These are phyloP conservation scores for Hippocampus abdominalis DNA, from an alignment of 2,113 vertebrate genomes.

Conservation along the genomic window DNA sequence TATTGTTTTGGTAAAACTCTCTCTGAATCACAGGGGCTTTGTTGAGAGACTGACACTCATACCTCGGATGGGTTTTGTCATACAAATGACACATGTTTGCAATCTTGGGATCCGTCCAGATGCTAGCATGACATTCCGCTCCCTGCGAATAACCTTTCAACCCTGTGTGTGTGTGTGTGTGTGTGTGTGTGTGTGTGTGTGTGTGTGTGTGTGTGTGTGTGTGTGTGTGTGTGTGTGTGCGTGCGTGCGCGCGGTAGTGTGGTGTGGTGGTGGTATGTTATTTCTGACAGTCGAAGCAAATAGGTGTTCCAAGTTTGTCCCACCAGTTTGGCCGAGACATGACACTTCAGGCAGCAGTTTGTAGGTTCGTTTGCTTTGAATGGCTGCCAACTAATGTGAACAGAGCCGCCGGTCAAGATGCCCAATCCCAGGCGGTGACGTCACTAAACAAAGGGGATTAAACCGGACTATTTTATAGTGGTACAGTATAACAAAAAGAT, in stretches of 20 bases:
- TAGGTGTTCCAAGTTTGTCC: not conserved
- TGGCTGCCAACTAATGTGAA: not conserved
- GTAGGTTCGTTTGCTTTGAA: not conserved
- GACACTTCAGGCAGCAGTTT: not conserved
- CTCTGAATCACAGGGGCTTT: not conserved
- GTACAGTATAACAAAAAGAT: not conserved
- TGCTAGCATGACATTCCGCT: constrained; percentile 19
- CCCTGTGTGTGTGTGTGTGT: constrained; percentile 6
- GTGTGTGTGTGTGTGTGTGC: not conserved
- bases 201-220: not conserved
- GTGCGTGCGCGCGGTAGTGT: no score
- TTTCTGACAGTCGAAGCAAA: not conserved
- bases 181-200: no score
- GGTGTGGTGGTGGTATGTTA: not conserved
- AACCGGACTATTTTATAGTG: not conserved
- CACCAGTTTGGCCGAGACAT: no score
- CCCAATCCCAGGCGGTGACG: constrained; percentile 27
- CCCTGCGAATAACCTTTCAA: constrained; percentile 46
- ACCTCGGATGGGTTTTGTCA: not conserved
- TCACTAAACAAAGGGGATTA: constrained; percentile 52
- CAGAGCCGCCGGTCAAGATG: not conserved
- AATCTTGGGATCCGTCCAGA: constrained; percentile 14
- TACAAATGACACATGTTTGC: constrained; percentile 19
- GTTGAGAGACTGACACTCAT: not conserved
- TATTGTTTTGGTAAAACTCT: not conserved